A percentile compares a stretch with the other conserved stretches of the same genome.
phyloP scores from a whole-genome alignment of 53 echinoderm and acorn worm species.

The Luidia sarsii region DNA sequence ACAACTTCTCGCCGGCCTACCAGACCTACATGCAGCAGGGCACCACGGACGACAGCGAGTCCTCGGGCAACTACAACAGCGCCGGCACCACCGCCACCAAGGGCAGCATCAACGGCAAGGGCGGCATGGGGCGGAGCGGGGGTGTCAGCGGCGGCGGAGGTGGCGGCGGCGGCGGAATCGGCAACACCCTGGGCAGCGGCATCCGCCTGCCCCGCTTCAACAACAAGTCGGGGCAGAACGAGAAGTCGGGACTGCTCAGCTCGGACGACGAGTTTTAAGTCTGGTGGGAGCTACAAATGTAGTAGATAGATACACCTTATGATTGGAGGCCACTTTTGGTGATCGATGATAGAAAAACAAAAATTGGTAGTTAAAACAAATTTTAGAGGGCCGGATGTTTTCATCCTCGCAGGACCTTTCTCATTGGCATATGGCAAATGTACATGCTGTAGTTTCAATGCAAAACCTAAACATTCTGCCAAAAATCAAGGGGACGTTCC shows the following conservation, averaged over 20 bases:
- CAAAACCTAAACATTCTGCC: no score
- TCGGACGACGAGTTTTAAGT: constrained; percentile 65
- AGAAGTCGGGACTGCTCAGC: constrained; percentile 91
- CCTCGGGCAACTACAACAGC: constrained; percentile 9
- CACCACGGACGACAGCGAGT: constrained; percentile 32
- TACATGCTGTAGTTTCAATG: no score
- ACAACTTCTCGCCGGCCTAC: constrained; percentile 98
- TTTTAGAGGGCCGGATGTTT: no score
- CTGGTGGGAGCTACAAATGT: no score
- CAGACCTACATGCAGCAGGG: constrained; percentile 99
- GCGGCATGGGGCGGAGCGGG: constrained; percentile 36
- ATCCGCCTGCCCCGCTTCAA: constrained; percentile 19
- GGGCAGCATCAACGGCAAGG: constrained; percentile 43
- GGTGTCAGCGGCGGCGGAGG: no score
- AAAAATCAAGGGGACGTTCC: no score
- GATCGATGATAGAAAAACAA: no score
- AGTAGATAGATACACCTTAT: no score
- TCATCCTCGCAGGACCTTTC: no score
- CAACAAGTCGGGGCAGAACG: constrained; percentile 77
- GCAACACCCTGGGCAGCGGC: constrained; percentile 27
- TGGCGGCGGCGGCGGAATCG: constrained; percentile 40
- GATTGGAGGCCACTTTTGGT: no score
- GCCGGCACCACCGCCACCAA: constrained; percentile 6
- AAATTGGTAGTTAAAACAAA: no score
- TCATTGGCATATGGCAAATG: no score